These are phyloP conservation scores for Nomada flava DNA, from an alignment of 2,888 invertebrate species.

Conservation along the genomic window DNA sequence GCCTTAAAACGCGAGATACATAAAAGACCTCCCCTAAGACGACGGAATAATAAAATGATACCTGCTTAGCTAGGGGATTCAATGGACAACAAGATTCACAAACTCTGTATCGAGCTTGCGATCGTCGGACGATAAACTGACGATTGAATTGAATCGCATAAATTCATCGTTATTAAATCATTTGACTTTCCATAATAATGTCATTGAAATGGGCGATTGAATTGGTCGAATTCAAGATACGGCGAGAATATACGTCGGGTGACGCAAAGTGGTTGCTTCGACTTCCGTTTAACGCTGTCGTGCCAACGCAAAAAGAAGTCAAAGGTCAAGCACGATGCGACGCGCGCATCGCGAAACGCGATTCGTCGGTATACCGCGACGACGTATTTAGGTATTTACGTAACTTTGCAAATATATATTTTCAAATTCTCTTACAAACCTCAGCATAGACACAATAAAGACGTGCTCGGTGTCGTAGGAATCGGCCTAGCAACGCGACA, in stretches of 20 bases:
- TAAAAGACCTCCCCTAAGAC: too few species aligned
- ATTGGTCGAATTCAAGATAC: not conserved
- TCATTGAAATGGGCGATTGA: not conserved
- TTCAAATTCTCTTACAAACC: conserved; percentile 24
- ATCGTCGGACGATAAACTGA: not conserved
- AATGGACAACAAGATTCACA: too few species aligned
- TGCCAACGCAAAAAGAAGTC: conserved; percentile 36
- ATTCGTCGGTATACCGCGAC: not conserved
- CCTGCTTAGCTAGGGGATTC: too few species aligned
- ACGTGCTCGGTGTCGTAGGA: conserved; percentile 9
- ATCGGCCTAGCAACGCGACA: not conserved
- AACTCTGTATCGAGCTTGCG: not conserved
- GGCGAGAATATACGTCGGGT: conserved; percentile 38
- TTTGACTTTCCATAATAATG: not conserved
- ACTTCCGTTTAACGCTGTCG: conserved; percentile 38
- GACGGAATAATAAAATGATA: too few species aligned
- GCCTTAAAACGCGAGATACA: too few species aligned
- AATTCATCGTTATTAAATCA: not conserved
- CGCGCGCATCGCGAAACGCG: conserved; percentile 14
- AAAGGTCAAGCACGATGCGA: conserved; percentile 42
- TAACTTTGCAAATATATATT: conserved; percentile 33
- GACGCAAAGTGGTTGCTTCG: conserved; percentile 30
- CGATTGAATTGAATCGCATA: not conserved
- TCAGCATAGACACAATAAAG: not conserved
- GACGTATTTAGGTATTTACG: conserved; percentile 16